Evolutionary conservation across 2,113 vertebrate species (phyloP).

Genomic region (Rhinogobius similis): DNA sequence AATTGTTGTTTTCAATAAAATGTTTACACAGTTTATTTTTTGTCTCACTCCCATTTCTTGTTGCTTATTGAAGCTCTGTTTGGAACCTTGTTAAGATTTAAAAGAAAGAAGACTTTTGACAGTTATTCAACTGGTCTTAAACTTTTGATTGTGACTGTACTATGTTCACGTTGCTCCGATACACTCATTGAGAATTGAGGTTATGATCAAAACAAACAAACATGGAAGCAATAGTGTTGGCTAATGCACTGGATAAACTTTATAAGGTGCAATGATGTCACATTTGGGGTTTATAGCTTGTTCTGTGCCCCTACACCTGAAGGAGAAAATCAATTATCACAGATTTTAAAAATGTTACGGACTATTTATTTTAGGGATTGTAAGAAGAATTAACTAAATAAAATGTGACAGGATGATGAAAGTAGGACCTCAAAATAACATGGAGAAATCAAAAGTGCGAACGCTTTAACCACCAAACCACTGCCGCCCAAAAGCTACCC

Average conservation of each 20-base stretch:
- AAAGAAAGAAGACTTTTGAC: no score
- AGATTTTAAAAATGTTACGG: not conserved
- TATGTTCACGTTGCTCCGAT: not conserved
- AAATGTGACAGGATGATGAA: not conserved
- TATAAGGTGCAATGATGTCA: constrained; percentile 9
- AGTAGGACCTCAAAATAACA: not conserved
- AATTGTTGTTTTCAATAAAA: no score
- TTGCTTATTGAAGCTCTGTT: no score
- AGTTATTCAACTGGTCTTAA: no score
- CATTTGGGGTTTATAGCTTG: constrained; percentile 24
- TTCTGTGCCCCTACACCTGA: not conserved
- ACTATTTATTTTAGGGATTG: not conserved
- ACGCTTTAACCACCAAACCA: not conserved
- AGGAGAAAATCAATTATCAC: constrained; percentile 8
- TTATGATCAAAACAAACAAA: constrained; percentile 5
- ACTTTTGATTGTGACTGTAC: no score
- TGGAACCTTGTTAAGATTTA: no score
- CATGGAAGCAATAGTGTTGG: constrained; percentile 5
- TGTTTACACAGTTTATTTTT: no score
- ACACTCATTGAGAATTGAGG: not conserved
- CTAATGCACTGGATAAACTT: constrained; percentile 9
- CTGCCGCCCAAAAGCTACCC: no score
- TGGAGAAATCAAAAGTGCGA: not conserved
- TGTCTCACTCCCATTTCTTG: no score
- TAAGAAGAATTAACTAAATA: not conserved